Evolutionary conservation across 2,888 invertebrate genomes (phyloP).

Genomic region (Macaria notata): DNA sequence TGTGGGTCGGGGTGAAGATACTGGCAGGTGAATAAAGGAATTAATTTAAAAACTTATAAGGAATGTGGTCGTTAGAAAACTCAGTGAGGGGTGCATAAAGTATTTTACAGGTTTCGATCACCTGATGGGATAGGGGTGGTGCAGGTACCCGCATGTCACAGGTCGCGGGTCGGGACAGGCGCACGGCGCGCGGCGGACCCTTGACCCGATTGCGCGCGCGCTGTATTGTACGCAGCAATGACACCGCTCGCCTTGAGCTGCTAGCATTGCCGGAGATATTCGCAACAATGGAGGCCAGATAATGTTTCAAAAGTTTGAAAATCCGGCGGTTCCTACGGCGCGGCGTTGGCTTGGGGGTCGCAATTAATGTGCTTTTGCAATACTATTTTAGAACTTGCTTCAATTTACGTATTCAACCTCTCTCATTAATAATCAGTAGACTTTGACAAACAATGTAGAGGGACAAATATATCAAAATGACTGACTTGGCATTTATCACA

Average conservation of each 20-base stretch:
- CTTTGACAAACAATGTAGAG: too few species aligned
- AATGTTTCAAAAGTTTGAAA: slow-evolving; percentile 81
- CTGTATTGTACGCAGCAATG: slow-evolving; percentile 80
- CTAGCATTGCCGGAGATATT: slow-evolving; percentile 82
- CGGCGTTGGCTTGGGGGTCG: slow-evolving; percentile 41
- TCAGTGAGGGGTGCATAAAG: slow-evolving; percentile 65
- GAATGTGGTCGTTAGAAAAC: slow-evolving; percentile 60
- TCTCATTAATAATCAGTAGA: too few species aligned
- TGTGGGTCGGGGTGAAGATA: slow-evolving; percentile 49
- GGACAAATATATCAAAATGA: too few species aligned
- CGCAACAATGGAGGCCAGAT: slow-evolving; percentile 82
- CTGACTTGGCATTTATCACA: slow-evolving; percentile 18
- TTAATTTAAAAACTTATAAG: slow-evolving; percentile 50
- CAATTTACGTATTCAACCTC: too few species aligned
- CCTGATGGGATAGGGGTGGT: slow-evolving; percentile 63
- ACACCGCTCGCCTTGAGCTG: slow-evolving; percentile 81
- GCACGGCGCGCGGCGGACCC: slow-evolving; percentile 53
- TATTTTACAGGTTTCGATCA: slow-evolving; percentile 54
- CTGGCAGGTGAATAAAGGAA: slow-evolving; percentile 71
- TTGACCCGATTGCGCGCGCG: slow-evolving; percentile 75
- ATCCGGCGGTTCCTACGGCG: slow-evolving; percentile 67
- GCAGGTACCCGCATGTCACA: slow-evolving; percentile 63
- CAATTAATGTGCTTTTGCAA: slow-evolving; percentile 74
- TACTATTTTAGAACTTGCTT: slow-evolving; percentile 40
- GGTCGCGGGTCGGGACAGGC: slow-evolving; percentile 32